Base-by-base conservation (phyloP, 2,113 vertebrate species). In the Astur gentilis region DNA sequence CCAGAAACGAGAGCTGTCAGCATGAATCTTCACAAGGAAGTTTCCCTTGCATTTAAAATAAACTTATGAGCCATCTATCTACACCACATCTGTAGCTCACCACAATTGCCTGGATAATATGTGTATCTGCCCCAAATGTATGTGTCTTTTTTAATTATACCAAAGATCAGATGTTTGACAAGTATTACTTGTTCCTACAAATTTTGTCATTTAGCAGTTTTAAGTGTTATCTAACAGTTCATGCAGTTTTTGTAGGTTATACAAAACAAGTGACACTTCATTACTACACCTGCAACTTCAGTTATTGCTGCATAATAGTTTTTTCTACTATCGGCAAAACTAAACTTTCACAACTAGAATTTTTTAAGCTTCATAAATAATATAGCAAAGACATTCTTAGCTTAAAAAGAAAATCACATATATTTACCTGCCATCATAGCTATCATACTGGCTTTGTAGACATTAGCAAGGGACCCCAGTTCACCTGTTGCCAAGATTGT, bases 371-470 rank as follows among this genome's bases (percentile, higher is more conserved):
- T 71, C 50, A 27, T n/a, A 93, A 92, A 76, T 65, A 77, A 87
- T 3, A 77, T 0, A 87, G 47, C 67, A 79, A 86, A 95, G 89
- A 12, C 47, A 65, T 66, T 69, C 31, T 76, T 38, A 21, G 42
- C 44, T 78, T n/a, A 49, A 77, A 89, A 81, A 89, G 58, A 58
- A 69, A 85, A 38, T 8, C 32, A 40, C 4, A 11, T 3, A 14
- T 72, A 95, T 95, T 98, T 97, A 99, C 99, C 99, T 90, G 99
- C 99, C 99, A 99, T 99, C 99, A 99, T 99, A n/a, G 99, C 98
- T 22, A 99, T 98, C 97, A 99, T 98, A 61, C 99, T 99, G 98
- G 99, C 99, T 95, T 98, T 99, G 98, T 99, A 99, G 98, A 99
- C 98, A 9, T 99, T 99, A 77, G 98, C 98, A 93, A 99, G 98